phyloP scores from a whole-genome alignment of 2,797 vertebrate species.

The Manis javanica region DNA sequence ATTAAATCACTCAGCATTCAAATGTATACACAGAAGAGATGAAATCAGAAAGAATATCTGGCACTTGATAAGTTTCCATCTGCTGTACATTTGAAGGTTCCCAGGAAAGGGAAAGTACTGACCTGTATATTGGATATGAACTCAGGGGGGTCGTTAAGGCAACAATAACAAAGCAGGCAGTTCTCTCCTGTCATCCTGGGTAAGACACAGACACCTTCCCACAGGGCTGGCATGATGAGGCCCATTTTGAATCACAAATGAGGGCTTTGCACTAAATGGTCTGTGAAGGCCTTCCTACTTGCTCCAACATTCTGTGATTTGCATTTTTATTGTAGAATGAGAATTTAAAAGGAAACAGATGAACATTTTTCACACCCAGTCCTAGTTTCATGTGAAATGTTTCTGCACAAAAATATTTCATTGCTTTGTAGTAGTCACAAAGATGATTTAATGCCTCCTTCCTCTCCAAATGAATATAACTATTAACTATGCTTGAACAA shows the following conservation, averaged over 20 bases:
- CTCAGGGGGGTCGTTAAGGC: background rate
- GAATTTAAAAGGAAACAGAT: constrained; percentile 75
- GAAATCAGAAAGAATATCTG: constrained; percentile 4
- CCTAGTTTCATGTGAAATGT: constrained; percentile 70
- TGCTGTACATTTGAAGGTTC: background rate
- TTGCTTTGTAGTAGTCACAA: constrained; percentile 70
- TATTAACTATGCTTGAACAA: constrained; percentile 52
- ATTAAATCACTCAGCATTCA: background rate
- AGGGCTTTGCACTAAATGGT: constrained; percentile 30
- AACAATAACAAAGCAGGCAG: background rate
- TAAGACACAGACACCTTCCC: background rate
- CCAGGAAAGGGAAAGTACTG: background rate
- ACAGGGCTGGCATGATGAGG: background rate
- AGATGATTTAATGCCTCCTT: constrained; percentile 67
- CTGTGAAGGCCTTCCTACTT: constrained; percentile 44
- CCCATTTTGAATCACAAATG: constrained; percentile 55
- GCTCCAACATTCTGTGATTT: constrained; percentile 65
- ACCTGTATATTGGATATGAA: background rate
- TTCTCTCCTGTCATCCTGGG: background rate
- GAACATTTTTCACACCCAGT: constrained; percentile 73
- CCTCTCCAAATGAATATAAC: constrained; percentile 55
- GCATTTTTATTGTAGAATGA: constrained; percentile 76
- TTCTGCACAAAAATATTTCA: constrained; percentile 74
- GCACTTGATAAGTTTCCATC: background rate
- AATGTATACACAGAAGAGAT: background rate